Conservation (phyloP, 2,113 vertebrate species). For the Cyanoliseus patagonus region DNA sequence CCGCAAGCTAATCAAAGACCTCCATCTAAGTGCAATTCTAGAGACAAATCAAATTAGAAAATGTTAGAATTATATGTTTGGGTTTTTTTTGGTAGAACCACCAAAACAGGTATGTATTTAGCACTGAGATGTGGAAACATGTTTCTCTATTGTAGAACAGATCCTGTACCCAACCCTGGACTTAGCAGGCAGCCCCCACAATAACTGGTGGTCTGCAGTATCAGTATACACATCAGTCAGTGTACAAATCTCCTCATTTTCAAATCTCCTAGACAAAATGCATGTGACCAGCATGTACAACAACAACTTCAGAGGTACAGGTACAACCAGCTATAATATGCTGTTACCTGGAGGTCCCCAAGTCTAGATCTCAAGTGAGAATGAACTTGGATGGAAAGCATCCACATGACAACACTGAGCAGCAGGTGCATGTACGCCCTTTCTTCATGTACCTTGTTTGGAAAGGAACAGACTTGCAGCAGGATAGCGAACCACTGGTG, state of each 20-base stretch:
- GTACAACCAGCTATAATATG: accelerated
- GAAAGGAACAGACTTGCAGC: not conserved
- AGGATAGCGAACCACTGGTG: not conserved
- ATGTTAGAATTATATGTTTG: not conserved
- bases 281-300: accelerated
- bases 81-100: not conserved
- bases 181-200: not conserved
- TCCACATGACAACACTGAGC: accelerated
- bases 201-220: not conserved
- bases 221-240: not conserved
- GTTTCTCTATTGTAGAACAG: not conserved
- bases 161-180: not conserved
- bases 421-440: accelerated
- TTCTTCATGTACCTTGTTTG: accelerated
- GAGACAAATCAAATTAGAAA: not conserved
- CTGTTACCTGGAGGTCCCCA: not conserved
- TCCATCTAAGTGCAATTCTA: not conserved
- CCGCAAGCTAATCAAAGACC: not conserved
- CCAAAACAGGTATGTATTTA: not conserved
- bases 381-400: not conserved
- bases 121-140: accelerated
- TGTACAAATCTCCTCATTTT: accelerated
- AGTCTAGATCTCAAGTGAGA: not conserved
- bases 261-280: not conserved
- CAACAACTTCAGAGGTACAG: not conserved